Percentiles rank a stretch among this genome's conserved stretches.
Evolutionary conservation across 2,888 invertebrate genomes (phyloP).

Genomic region (Allophyes oxyacanthae): DNA sequence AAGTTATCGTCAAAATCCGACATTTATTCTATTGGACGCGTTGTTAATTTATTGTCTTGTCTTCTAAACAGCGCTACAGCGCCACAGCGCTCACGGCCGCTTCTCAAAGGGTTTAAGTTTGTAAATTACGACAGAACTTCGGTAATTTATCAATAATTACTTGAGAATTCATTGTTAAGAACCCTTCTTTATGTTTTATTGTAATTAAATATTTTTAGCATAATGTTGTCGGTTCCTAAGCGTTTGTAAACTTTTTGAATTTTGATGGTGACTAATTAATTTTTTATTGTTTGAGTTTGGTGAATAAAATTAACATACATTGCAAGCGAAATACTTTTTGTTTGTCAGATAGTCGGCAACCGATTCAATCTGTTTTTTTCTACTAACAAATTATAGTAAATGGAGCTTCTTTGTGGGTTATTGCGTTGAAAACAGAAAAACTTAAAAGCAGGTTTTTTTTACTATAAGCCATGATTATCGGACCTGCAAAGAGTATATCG

Average conservation of each 20-base stretch:
- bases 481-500: no score
- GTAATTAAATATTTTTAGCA: slow-evolving; percentile 53
- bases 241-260: slow-evolving; percentile 40
- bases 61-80: slow-evolving; percentile 19
- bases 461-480: no score
- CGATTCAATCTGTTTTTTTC: no score
- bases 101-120: slow-evolving; percentile 52
- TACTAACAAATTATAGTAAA: no score
- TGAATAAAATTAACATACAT: neutral
- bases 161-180: slow-evolving; percentile 49
- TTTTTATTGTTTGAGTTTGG: slow-evolving; percentile 11
- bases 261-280: slow-evolving; percentile 27
- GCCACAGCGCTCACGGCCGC: slow-evolving; percentile 11
- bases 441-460: no score
- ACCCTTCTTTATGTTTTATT: slow-evolving; percentile 50
- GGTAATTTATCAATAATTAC: slow-evolving; percentile 60
- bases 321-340: no score
- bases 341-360: no score
- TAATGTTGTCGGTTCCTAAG: slow-evolving; percentile 27
- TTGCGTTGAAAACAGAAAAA: no score
- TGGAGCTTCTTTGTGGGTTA: no score
- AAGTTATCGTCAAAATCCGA: no score
- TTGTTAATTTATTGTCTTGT: no score
- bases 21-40: no score
- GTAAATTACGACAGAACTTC: slow-evolving; percentile 55